Conservation (phyloP, 2,113 vertebrate species). For the Carassius gibelio region DNA sequence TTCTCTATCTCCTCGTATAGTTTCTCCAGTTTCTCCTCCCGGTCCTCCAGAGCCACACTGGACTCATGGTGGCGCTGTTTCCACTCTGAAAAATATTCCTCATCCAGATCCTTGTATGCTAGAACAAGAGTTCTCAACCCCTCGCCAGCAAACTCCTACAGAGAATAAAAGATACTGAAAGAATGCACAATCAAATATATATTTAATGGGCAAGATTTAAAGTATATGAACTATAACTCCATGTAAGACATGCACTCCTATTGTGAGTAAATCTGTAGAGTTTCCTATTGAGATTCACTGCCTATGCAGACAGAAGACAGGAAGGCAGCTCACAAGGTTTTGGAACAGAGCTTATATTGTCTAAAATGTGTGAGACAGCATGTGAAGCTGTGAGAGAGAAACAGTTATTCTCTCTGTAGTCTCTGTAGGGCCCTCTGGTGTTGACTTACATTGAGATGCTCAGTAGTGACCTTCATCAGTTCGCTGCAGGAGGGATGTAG, state of each 20-base stretch:
- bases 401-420: background rate
- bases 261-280: background rate
- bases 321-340: background rate
- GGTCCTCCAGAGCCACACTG: constrained; percentile 78
- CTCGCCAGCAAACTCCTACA: constrained; percentile 90
- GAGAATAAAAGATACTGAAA: constrained; percentile 11
- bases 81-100: constrained; percentile 82
- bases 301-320: background rate
- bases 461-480: constrained; percentile 85
- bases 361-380: background rate
- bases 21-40: constrained; percentile 79
- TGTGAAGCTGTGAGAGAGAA: background rate
- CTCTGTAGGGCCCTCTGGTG: background rate
- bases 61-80: constrained; percentile 82
- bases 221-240: background rate
- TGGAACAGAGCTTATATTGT: background rate
- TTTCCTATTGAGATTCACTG: background rate
- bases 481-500: constrained; percentile 81
- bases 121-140: constrained; percentile 89
- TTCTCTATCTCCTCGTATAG: constrained; percentile 92
- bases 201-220: background rate
- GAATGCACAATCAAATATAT: constrained; percentile 8
- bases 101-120: constrained; percentile 86
- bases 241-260: background rate
- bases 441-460: constrained; percentile 90